A percentile compares a stretch with the other conserved stretches of the same genome.
These are phyloP conservation scores for Mesembrinibis cayennensis DNA, from an alignment of 2,113 vertebrate species.

Conservation along the genomic window DNA sequence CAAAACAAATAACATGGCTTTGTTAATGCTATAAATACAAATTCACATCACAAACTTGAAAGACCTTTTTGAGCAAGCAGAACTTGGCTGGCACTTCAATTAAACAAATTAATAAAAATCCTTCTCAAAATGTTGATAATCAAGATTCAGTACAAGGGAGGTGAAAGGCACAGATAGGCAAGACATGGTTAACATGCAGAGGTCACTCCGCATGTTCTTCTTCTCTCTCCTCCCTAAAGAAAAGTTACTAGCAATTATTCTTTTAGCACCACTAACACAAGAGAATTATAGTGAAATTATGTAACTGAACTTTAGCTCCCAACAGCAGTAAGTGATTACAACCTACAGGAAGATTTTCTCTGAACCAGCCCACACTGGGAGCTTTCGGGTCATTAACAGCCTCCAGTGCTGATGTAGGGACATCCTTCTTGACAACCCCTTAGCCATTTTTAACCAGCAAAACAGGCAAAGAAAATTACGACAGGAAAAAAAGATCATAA, in stretches of 20 bases:
- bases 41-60: not conserved
- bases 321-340: not conserved
- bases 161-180: not conserved
- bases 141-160: not conserved
- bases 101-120: not conserved
- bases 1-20: constrained; percentile 34
- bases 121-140: not conserved
- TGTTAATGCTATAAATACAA: constrained; percentile 12
- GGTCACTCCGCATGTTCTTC: not conserved
- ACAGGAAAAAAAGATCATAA: not conserved
- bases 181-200: not conserved
- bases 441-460: not conserved
- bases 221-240: not conserved
- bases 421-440: not conserved
- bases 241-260: not conserved
- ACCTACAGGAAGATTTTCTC: not conserved
- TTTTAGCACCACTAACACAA: not conserved
- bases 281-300: not conserved
- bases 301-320: constrained; percentile 17
- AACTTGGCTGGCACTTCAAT: not conserved
- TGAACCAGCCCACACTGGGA: not conserved
- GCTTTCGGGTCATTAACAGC: not conserved
- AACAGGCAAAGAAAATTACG: not conserved
- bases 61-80: not conserved
- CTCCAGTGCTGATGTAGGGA: not conserved